Conservation (phyloP, 2,113 vertebrate species). For the Aspidoscelis tigris region DNA sequence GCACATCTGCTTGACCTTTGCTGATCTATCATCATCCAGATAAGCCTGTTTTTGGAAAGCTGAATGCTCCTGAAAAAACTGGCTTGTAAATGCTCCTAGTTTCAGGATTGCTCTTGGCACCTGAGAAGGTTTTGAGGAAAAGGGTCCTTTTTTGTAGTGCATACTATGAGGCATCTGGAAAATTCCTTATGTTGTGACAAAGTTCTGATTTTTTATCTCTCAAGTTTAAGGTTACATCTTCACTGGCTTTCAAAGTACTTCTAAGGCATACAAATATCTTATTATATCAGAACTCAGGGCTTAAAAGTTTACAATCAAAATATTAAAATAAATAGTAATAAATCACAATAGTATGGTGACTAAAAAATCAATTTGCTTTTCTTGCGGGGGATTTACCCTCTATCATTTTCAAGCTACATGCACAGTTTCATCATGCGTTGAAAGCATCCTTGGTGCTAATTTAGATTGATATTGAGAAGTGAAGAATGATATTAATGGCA, state of each 20-base stretch:
- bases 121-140: neutral
- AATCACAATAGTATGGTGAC: neutral
- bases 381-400: slow-evolving; percentile 3
- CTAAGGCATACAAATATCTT: neutral
- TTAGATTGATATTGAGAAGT: neutral
- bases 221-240: neutral
- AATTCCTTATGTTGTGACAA: neutral
- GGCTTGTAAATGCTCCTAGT: neutral
- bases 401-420: neutral
- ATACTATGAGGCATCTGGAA: neutral
- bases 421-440: neutral
- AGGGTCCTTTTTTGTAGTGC: neutral
- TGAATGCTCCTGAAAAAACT: neutral
- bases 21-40: neutral
- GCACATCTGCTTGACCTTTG: no score
- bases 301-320: no score
- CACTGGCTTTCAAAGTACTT: neutral
- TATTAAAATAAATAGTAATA: neutral
- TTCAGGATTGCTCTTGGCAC: neutral
- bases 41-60: neutral
- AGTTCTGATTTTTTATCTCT: neutral
- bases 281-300: neutral
- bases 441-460: neutral
- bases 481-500: no score
- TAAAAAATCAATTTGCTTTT: neutral